Evolutionary conservation across 2,888 invertebrate genomes (phyloP).

Genomic region (Drosophila monieri): DNA sequence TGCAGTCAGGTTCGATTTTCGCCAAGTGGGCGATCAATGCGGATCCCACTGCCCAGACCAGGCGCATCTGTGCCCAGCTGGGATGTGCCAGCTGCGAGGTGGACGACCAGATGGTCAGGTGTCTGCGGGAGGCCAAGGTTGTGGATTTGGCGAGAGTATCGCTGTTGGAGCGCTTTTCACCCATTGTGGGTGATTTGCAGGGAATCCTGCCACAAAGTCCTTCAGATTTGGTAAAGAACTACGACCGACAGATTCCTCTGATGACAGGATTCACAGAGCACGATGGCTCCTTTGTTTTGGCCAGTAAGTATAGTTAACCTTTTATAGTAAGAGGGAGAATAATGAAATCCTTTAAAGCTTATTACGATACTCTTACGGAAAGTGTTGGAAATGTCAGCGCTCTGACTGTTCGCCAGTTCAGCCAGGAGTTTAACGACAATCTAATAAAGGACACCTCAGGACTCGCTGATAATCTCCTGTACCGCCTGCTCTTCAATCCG

Average conservation of each 20-base stretch:
- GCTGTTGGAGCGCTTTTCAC: constrained; percentile 62
- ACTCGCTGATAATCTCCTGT: constrained; percentile 80
- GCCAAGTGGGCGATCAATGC: constrained; percentile 84
- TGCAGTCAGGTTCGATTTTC: constrained; percentile 85
- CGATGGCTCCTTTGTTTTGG: constrained; percentile 84
- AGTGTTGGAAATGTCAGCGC: constrained; percentile 48
- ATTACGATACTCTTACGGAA: constrained; percentile 53
- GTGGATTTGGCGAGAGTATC: constrained; percentile 46
- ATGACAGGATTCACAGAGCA: constrained; percentile 85
- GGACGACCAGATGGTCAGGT: constrained; percentile 32
- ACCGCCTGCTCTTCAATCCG: constrained; percentile 82
- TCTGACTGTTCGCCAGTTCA: constrained; percentile 69
- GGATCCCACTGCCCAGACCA: constrained; percentile 78
- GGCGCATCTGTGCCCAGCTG: constrained; percentile 49
- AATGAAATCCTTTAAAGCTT: constrained; percentile 31
- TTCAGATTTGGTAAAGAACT: constrained; percentile 61
- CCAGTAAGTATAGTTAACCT: constrained; percentile 74
- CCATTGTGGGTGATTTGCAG: constrained; percentile 64
- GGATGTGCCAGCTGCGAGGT: constrained; percentile 49
- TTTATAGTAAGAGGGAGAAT: too few relatives aligned
- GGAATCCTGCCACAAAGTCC: constrained; percentile 72
- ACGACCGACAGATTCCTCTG: constrained; percentile 76
- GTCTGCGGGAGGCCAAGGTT: constrained; percentile 48
- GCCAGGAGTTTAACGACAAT: constrained; percentile 54
- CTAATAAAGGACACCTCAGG: constrained; percentile 62